These are phyloP conservation scores for Hirtodrosophila trivittata DNA, from an alignment of 2,888 invertebrate genomes.

Conservation along the genomic window DNA sequence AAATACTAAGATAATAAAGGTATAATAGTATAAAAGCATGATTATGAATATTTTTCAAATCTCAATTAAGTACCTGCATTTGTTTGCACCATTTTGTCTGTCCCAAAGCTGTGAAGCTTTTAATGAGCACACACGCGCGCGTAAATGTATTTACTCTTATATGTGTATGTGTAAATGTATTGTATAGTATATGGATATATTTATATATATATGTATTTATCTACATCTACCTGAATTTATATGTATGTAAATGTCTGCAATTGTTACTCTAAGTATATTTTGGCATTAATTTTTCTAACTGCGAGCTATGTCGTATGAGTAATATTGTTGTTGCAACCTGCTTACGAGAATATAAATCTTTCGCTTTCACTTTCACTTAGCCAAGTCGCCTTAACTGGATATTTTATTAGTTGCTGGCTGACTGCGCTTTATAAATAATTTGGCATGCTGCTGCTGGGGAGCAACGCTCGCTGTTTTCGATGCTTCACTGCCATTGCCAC, in stretches of 20 bases:
- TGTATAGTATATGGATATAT: background rate
- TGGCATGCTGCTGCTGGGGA: slow-evolving; percentile 57
- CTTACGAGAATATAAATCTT: background rate
- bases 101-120: slow-evolving; percentile 50
- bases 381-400: slow-evolving; percentile 8
- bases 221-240: background rate
- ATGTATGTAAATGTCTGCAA: too few relatives aligned
- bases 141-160: slow-evolving; percentile 11
- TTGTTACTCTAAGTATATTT: slow-evolving; percentile 15
- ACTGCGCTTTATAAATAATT: slow-evolving; percentile 65
- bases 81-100: slow-evolving; percentile 75
- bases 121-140: slow-evolving; percentile 57
- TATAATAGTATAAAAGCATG: too few relatives aligned
- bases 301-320: slow-evolving; percentile 40
- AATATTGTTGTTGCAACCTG: slow-evolving; percentile 15
- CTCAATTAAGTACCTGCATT: slow-evolving; percentile 61
- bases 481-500: slow-evolving; percentile 32
- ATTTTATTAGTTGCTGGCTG: slow-evolving; percentile 70
- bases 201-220: background rate
- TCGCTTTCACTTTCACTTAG: slow-evolving; percentile 49
- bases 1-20: too few relatives aligned
- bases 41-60: too few relatives aligned
- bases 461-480: slow-evolving; percentile 39
- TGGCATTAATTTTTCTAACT: slow-evolving; percentile 19
- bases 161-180: slow-evolving; percentile 2